Percentiles rank a stretch among this genome's conserved stretches.
Evolutionary conservation across 2,113 vertebrate species (phyloP).

Genomic region (Pseudonaja textilis): DNA sequence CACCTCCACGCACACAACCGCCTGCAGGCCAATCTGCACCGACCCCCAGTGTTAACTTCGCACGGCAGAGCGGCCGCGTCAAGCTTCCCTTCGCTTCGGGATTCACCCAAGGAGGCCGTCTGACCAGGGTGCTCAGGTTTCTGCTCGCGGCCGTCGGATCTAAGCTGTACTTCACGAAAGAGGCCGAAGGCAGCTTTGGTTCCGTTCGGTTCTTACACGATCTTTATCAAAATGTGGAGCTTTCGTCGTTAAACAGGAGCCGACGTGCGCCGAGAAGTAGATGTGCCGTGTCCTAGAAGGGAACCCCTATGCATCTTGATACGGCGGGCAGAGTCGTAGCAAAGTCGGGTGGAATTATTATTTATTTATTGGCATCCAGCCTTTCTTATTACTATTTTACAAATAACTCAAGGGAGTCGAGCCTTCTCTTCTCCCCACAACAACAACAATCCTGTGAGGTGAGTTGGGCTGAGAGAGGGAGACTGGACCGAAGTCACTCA

Average conservation of each 20-base stretch:
- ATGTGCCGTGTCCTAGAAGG: not conserved
- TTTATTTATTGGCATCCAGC: not conserved
- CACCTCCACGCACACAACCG: too few relatives aligned
- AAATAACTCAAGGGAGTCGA: too few relatives aligned
- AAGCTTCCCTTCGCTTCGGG: too few relatives aligned
- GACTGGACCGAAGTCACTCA: too few relatives aligned
- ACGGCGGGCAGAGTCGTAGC: too few relatives aligned
- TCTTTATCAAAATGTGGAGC: not conserved
- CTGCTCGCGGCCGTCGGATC: not conserved
- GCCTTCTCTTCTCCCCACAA: too few relatives aligned
- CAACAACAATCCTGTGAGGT: too few relatives aligned
- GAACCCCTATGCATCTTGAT: too few relatives aligned
- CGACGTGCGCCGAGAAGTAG: not conserved
- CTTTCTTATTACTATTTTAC: too few relatives aligned
- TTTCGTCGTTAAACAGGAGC: not conserved
- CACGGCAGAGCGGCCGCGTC: fast-evolving
- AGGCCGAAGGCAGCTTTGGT: not conserved
- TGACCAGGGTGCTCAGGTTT: not conserved
- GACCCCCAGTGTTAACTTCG: not conserved
- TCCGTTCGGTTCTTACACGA: not conserved
- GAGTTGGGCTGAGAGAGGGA: too few relatives aligned
- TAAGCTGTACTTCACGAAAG: not conserved
- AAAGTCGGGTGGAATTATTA: not conserved
- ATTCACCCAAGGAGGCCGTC: not conserved
- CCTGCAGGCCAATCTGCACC: not conserved